Evolutionary conservation across 2,113 vertebrate species (phyloP), one percentile per base, ranked within the genome.

Genomic region (Lepidothrix coronata): DNA sequence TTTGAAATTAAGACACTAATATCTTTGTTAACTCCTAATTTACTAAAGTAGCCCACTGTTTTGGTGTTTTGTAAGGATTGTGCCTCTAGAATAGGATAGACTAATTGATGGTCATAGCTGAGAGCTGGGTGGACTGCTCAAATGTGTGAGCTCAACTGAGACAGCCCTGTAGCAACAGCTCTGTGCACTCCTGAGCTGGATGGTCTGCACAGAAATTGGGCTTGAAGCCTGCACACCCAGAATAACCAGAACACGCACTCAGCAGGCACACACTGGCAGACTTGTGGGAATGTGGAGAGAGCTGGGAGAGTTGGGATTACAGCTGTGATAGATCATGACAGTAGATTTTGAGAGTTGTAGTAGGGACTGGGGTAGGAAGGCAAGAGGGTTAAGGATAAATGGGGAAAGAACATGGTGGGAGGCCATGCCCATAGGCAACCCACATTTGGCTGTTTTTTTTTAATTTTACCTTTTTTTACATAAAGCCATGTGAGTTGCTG

Each of bases 111-210:
- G 2, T 37, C 1, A 0, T 35, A 59, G 25, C 12, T 59, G 78
- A 39, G 62, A 74, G 14, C 61, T 5, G 8, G 23, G 12, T 49
- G 23, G 49, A 65, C 17, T n/a, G 24, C 10, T 30, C 20, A 43
- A 30, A 14, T 39, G 9, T 37, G n/a, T 30, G 59, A 74, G 18
- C 46, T 65, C 8, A 6, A 16, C 24, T 27, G 14, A 24, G 35
- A 23, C 74, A 58, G 65, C 31, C 22, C 2, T 4, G 22, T 15
- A 14, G 81, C 9, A 49, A 22, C 39, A 41, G 39, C 39, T 41
- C 1, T 0, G n/a, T 58, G n/a, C 12, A 15, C 19, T 81, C 8
- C 43, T 0, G 0, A 44, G 57, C 24, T 43, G 66, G 35, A 43
- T 39, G 27, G 25, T 54, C 49, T 58, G 8, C 5, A 2, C 43